Percentiles rank a stretch among this genome's conserved stretches.
phyloP scores from a whole-genome alignment of 2,888 invertebrate species.

The Baccha elongata region DNA sequence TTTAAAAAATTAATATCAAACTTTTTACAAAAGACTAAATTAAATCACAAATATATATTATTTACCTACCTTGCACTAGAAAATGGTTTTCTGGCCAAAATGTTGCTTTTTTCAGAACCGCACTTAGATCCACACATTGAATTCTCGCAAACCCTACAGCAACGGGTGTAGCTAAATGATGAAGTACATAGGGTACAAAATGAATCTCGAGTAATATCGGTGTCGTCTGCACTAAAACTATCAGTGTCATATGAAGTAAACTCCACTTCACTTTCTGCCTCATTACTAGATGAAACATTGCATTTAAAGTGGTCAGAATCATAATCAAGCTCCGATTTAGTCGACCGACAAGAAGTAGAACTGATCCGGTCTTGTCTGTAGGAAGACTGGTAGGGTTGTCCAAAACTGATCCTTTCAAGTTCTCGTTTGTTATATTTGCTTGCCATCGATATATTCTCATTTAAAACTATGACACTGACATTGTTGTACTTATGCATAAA shows the following conservation, averaged over 20 bases:
- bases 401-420: constrained; percentile 77
- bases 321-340: constrained; percentile 71
- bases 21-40: too few species aligned
- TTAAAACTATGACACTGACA: constrained; percentile 81
- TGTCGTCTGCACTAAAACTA: constrained; percentile 11
- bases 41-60: too few species aligned
- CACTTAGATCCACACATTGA: constrained; percentile 81
- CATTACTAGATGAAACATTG: constrained; percentile 80
- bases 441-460: constrained; percentile 82
- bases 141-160: constrained; percentile 80
- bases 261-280: constrained; percentile 73
- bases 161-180: constrained; percentile 82
- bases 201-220: constrained; percentile 76
- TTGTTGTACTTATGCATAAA: constrained; percentile 81
- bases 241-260: constrained; percentile 55
- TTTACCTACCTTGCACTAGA: constrained; percentile 65
- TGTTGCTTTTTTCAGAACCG: constrained; percentile 77
- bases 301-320: constrained; percentile 78
- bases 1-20: too few species aligned
- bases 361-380: constrained; percentile 71
- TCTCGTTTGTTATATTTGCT: constrained; percentile 80
- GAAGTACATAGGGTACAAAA: constrained; percentile 82
- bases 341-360: constrained; percentile 74
- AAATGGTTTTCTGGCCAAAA: background rate
- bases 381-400: constrained; percentile 69